Base-by-base conservation (phyloP, 2,888 invertebrate genomes). In the Sialis fuliginosa region DNA sequence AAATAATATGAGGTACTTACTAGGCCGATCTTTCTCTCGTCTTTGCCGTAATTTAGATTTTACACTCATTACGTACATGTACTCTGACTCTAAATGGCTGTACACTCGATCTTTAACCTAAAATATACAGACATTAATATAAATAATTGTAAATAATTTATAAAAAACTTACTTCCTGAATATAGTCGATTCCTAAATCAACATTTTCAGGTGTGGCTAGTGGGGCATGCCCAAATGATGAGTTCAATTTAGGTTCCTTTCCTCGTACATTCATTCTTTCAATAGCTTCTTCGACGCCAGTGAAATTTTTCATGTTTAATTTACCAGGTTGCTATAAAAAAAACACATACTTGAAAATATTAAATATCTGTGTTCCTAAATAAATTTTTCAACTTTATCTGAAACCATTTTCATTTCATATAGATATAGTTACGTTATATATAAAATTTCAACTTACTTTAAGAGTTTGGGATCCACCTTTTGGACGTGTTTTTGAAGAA, bases 261-360 rank as follows among this genome's bases (percentile, higher is more conserved):
- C 66, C 65, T 55, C 65, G 68, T 70, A 79, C 74, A 70, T 81
- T 75, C 79, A 76, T 68, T 68, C 77, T 67, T 65, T 75, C 73
- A 54, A 91, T 77, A 5, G 87, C 89, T 61, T 90, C 88, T 56
- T 87, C 87, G 50, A 91, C 88, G 65, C 88, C 78, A 44, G 85
- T 81, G 64, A 83, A 91, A 63, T 89, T 88, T 64, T 86, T 87
- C 72, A 89, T 71, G 62, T 91, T 89, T 60, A 91, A 67, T 67
- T 89, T 89, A 48, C 90, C 90, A 10, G 90, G 89, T 77, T 89
- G 87, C 76, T 81, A 61, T 32, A 59, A 59, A 49, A 54, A 46
- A 52, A 49, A 52, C 39, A 45, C 39, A 37, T 42, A 50, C 45
- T 33, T 39, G n/a, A 41, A 42, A 37, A 47, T 8, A 39, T 39